Evolutionary conservation across 2,888 invertebrate genomes (phyloP).

Genomic region (Odontocolon sp.): DNA sequence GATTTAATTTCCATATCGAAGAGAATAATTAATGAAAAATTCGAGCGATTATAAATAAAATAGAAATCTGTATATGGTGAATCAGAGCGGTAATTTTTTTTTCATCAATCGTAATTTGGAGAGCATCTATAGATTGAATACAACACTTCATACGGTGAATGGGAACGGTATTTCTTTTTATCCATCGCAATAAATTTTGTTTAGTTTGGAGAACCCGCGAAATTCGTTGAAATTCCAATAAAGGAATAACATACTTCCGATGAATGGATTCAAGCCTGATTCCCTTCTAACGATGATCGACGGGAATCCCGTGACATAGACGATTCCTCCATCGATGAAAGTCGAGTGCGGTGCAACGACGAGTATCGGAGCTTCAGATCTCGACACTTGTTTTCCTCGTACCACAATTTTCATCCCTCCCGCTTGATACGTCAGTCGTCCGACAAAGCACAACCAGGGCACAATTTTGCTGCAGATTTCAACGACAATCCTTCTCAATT

Average conservation of each 20-base stretch:
- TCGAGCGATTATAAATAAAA: too few species aligned
- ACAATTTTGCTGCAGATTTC: conserved; percentile 79
- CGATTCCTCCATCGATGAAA: conserved; percentile 93
- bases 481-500: conserved; percentile 14
- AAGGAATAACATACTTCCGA: conserved; percentile 89
- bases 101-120: background rate
- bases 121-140: background rate
- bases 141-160: conserved; percentile 57
- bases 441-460: conserved; percentile 88
- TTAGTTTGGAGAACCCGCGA: background rate
- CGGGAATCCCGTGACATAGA: conserved; percentile 91
- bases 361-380: conserved; percentile 91
- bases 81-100: background rate
- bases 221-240: conserved; percentile 15
- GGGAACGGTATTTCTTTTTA: conserved; percentile 43
- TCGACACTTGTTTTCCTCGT: conserved; percentile 88
- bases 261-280: conserved; percentile 89
- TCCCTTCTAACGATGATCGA: conserved; percentile 92
- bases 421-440: conserved; percentile 88
- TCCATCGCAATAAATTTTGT: background rate
- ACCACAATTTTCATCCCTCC: conserved; percentile 90
- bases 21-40: background rate
- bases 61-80: background rate
- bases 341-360: conserved; percentile 95
- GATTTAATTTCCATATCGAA: background rate